A percentile compares a stretch with the other conserved stretches of the same genome.
Evolutionary conservation across 2,888 invertebrate species (phyloP).

Genomic region (Microchrysa polita): DNA sequence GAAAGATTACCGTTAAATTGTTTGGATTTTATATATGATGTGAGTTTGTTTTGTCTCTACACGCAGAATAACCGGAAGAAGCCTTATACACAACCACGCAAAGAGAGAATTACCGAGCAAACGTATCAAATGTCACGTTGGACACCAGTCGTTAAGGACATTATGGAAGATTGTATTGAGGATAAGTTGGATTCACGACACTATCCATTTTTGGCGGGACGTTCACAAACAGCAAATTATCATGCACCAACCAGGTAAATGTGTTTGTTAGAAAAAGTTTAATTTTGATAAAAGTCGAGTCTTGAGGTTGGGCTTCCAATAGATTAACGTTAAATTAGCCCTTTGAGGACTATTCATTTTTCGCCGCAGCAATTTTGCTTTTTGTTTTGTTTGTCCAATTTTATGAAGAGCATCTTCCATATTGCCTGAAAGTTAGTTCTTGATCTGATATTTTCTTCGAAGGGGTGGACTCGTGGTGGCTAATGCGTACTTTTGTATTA

Average conservation of each 20-base stretch:
- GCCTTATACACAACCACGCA: constrained; percentile 86
- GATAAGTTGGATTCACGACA: constrained; percentile 96
- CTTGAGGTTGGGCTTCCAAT: no score
- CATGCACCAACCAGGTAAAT: constrained; percentile 88
- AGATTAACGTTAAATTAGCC: neutral
- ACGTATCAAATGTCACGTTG: constrained; percentile 99
- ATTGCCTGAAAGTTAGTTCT: no score
- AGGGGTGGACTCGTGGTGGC: no score
- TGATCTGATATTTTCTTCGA: no score
- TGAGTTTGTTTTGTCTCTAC: constrained; percentile 11
- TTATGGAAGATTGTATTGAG: constrained; percentile 98
- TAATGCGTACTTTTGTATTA: no score
- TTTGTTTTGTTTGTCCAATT: no score
- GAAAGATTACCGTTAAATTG: constrained; percentile 1
- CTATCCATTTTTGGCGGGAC: constrained; percentile 93
- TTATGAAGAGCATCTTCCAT: no score
- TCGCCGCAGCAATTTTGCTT: neutral
- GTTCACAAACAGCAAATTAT: constrained; percentile 86
- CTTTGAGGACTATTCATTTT: neutral
- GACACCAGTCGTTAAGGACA: constrained; percentile 97
- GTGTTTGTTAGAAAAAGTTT: no score
- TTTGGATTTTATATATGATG: neutral
- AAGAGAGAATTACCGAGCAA: constrained; percentile 96
- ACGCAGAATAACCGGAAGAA: constrained; percentile 83
- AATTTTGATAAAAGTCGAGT: no score